Percentiles rank a stretch among this genome's conserved stretches.
phyloP scores from a whole-genome alignment of 2,113 vertebrate genomes.

The Pedionomus torquatus region DNA sequence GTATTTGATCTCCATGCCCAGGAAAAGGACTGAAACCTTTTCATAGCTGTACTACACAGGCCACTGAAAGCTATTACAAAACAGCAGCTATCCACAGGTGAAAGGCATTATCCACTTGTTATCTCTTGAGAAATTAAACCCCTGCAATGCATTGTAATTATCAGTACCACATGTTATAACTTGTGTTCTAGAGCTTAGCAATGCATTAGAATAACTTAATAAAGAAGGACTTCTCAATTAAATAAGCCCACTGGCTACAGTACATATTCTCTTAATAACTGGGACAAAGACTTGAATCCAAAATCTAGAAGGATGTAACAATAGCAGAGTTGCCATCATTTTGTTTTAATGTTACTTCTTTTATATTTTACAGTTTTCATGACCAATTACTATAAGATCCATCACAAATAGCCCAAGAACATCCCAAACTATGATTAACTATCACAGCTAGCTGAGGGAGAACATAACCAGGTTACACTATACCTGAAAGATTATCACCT shows the following conservation, averaged over 20 bases:
- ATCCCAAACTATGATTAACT: constrained; percentile 21
- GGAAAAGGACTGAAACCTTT: neutral
- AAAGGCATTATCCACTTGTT: neutral
- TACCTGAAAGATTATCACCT: neutral
- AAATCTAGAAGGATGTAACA: neutral
- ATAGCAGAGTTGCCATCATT: neutral
- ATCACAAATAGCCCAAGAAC: neutral
- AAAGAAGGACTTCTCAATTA: neutral
- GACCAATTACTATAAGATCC: neutral
- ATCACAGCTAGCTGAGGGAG: neutral
- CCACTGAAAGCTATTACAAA: neutral
- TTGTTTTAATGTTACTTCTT: neutral
- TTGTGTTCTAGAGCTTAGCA: neutral
- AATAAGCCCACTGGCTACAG: neutral
- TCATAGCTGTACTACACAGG: neutral
- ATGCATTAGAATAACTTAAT: neutral
- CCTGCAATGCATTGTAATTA: neutral
- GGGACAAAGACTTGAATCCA: neutral
- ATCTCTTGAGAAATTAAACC: neutral
- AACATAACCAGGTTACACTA: neutral
- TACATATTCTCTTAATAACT: neutral
- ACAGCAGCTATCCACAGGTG: neutral
- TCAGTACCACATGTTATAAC: neutral
- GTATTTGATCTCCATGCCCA: neutral
- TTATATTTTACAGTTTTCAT: neutral